A percentile compares a stretch with the other conserved stretches of the same genome.
These are phyloP conservation scores for Castor canadensis DNA, from an alignment of 2,113 vertebrate genomes.

Conservation along the genomic window DNA sequence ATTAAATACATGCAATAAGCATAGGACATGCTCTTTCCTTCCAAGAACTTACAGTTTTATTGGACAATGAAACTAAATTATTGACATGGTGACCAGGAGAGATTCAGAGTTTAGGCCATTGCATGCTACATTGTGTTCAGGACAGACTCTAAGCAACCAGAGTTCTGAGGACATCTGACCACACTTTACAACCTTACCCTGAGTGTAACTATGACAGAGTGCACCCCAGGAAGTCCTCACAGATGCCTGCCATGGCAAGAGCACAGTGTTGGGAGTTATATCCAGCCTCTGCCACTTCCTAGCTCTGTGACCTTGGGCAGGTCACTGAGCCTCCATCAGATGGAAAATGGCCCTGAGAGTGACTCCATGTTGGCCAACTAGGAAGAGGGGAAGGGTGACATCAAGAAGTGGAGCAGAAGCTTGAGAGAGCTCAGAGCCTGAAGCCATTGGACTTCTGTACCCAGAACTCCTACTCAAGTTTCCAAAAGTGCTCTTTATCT, in stretches of 20 bases:
- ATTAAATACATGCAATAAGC: background rate
- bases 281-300: background rate
- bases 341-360: background rate
- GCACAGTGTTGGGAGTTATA: background rate
- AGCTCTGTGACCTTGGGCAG: background rate
- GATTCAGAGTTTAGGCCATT: background rate
- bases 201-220: fast-evolving
- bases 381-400: background rate
- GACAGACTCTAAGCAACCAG: background rate
- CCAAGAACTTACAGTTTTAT: background rate
- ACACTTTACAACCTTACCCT: background rate
- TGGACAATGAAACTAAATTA: background rate
- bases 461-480: background rate
- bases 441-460: too few relatives aligned
- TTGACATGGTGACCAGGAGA: background rate
- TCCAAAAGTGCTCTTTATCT: background rate
- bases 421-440: fast-evolving
- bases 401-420: background rate
- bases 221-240: too few relatives aligned
- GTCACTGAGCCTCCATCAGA: background rate
- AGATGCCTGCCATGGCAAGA: fast-evolving
- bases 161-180: background rate
- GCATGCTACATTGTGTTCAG: background rate
- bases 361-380: background rate
- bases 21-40: background rate